A percentile compares a stretch with the other conserved stretches of the same genome.
Conservation (phyloP, 2,888 invertebrate genomes). For the Polyploca ridens region DNA sequence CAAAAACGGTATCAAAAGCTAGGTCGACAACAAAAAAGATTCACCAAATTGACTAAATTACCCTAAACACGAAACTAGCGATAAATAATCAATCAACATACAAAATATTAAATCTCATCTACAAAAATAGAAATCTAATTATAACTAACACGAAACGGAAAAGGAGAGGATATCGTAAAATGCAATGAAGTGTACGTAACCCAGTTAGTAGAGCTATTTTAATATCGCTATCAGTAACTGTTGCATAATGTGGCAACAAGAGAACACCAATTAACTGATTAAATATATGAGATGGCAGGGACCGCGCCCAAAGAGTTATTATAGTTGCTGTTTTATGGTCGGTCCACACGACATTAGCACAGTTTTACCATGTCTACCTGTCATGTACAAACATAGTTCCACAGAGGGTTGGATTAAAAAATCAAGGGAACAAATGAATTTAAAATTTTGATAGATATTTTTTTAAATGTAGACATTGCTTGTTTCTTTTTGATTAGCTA, state of each 20-base stretch:
- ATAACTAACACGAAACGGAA: background rate
- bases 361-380: too few species aligned
- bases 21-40: too few species aligned
- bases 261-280: constrained; percentile 62
- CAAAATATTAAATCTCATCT: background rate
- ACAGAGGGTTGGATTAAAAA: too few species aligned
- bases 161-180: constrained; percentile 21
- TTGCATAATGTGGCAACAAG: constrained; percentile 52
- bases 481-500: too few species aligned
- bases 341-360: background rate
- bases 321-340: too few species aligned
- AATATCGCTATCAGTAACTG: constrained; percentile 38
- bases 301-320: constrained; percentile 28
- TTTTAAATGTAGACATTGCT: too few species aligned
- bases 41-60: too few species aligned
- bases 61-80: too few species aligned
- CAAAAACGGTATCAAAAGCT: too few species aligned
- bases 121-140: background rate
- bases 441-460: too few species aligned
- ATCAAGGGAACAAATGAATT: background rate
- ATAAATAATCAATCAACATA: background rate
- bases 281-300: constrained; percentile 52
- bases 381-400: background rate
- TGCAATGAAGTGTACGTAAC: constrained; percentile 35
- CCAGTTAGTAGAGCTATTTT: constrained; percentile 22